Evolutionary conservation across 2,888 invertebrate genomes (phyloP).

Genomic region (Willowsia nigromaculata): DNA sequence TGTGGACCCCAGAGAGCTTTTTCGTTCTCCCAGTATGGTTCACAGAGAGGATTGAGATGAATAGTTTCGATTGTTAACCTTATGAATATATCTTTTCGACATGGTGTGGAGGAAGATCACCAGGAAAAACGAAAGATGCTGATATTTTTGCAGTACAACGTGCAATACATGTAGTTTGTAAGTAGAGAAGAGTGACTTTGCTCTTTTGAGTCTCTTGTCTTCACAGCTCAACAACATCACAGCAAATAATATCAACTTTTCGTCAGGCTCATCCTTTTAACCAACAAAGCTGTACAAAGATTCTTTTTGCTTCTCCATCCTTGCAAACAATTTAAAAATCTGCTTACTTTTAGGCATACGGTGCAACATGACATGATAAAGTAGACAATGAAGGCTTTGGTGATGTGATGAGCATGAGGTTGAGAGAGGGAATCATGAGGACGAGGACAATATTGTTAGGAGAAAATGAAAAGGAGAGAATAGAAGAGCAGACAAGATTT

Average conservation of each 20-base stretch:
- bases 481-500: background rate
- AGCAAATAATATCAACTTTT: constrained; percentile 36
- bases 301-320: background rate
- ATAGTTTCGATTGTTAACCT: background rate
- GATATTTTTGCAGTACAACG: background rate
- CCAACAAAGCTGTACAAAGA: background rate
- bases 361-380: background rate
- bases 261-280: constrained; percentile 13
- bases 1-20: background rate
- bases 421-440: background rate
- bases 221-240: constrained; percentile 24
- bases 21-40: background rate
- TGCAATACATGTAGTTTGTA: too few relatives aligned
- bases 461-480: background rate
- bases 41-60: background rate
- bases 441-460: constrained; percentile 22
- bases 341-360: background rate
- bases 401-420: background rate
- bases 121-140: background rate
- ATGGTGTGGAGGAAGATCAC: background rate
- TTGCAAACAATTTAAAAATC: background rate
- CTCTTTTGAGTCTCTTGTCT: background rate
- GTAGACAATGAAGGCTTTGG: background rate
- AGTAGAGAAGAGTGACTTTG: background rate
- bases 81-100: background rate